Percentiles rank a stretch among this genome's conserved stretches.
These are phyloP conservation scores for Tolypeutes matacus DNA, from an alignment of 2,797 vertebrate species.

Conservation along the genomic window DNA sequence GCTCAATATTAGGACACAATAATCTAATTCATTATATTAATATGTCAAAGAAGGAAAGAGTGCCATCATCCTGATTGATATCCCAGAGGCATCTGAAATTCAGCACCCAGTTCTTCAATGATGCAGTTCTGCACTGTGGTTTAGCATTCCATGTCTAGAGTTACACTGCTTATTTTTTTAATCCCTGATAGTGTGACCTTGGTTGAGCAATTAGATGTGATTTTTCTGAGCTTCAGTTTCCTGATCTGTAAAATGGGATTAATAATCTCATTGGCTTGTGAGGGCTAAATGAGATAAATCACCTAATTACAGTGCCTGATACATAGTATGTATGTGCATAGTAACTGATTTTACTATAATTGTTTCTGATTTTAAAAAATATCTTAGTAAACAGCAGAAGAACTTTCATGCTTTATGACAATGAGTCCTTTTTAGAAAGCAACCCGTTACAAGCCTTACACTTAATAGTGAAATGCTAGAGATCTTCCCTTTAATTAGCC, in stretches of 20 bases:
- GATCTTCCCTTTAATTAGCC: no score
- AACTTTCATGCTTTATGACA: neutral
- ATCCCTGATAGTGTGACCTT: neutral
- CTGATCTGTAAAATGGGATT: neutral
- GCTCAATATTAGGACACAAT: neutral
- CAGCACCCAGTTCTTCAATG: neutral
- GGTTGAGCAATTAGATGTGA: neutral
- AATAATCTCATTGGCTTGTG: neutral
- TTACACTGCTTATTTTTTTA: neutral
- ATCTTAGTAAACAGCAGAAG: neutral
- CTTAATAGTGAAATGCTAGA: no score
- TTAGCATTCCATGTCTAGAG: neutral
- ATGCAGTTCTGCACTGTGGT: neutral
- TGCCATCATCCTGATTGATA: neutral
- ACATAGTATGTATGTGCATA: neutral
- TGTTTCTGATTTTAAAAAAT: constrained; percentile 24
- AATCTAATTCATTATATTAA: neutral
- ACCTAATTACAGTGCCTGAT: neutral
- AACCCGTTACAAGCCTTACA: no score
- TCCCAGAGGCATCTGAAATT: neutral
- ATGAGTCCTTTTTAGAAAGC: no score
- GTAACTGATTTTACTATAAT: neutral
- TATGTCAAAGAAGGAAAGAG: neutral
- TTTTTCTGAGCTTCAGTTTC: neutral
- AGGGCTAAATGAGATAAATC: constrained; percentile 3